Evolutionary conservation across 2,797 vertebrate species (phyloP).

Genomic region (Streptopelia turtur): DNA sequence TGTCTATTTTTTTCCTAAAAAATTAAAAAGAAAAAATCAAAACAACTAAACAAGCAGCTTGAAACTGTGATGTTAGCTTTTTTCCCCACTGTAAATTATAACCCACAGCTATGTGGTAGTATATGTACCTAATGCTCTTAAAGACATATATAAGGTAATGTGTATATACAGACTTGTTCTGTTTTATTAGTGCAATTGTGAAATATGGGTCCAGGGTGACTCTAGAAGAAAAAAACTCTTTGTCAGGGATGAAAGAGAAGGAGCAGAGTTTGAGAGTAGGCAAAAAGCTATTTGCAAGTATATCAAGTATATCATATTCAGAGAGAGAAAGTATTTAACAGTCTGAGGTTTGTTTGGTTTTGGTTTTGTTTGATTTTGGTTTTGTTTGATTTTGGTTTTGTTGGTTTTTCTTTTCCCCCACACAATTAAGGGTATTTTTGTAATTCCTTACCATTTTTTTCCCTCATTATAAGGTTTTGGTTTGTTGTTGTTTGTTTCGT

Average conservation of each 20-base stretch:
- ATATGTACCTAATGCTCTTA: rapidly evolving
- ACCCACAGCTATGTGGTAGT: background rate
- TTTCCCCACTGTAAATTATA: background rate
- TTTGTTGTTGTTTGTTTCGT: too few relatives aligned
- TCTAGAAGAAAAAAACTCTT: rapidly evolving
- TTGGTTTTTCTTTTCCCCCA: background rate
- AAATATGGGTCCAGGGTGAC: rapidly evolving
- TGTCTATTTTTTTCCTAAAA: background rate
- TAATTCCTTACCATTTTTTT: background rate
- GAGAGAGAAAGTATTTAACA: background rate
- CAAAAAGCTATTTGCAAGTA: background rate
- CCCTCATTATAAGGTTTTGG: rapidly evolving
- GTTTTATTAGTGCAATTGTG: background rate
- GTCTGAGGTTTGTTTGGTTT: rapidly evolving
- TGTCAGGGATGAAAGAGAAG: background rate
- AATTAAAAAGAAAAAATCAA: too few relatives aligned
- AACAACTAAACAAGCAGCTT: background rate
- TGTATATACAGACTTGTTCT: background rate
- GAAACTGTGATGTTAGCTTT: rapidly evolving
- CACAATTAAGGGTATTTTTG: rapidly evolving
- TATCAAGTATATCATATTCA: background rate
- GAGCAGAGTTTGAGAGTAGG: rapidly evolving
- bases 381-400: too few relatives aligned
- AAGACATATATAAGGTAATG: background rate
- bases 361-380: too few relatives aligned